Percentiles rank a stretch among this genome's conserved stretches.
Conservation (phyloP, 1,140 invertebrate genomes). For the Geopemphigus sp. region DNA sequence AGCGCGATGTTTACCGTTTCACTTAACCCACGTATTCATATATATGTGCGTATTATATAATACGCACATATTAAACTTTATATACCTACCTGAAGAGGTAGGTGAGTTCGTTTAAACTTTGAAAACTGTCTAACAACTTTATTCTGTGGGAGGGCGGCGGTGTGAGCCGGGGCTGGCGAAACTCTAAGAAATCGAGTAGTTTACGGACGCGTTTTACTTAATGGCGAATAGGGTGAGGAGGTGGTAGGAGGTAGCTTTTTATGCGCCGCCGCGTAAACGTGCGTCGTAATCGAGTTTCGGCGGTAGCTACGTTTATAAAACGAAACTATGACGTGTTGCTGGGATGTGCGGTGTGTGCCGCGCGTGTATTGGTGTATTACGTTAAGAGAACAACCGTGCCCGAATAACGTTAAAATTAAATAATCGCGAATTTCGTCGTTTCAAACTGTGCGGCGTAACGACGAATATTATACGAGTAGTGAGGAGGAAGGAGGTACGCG, state of each 20-base stretch:
- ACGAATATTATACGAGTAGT: too few relatives aligned
- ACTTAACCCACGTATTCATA: neutral
- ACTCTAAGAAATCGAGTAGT: conserved; percentile 1
- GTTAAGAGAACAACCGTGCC: too few relatives aligned
- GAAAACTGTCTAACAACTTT: conserved; percentile 33
- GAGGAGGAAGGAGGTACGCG: too few relatives aligned
- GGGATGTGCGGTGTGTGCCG: too few relatives aligned
- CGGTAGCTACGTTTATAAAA: too few relatives aligned
- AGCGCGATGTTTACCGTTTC: too few relatives aligned
- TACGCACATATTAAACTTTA: neutral
- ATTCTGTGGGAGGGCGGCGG: neutral
- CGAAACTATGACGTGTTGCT: neutral
- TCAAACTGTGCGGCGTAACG: too few relatives aligned
- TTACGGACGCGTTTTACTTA: conserved; percentile 24
- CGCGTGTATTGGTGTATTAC: too few relatives aligned
- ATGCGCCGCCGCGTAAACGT: neutral
- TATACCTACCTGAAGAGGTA: neutral
- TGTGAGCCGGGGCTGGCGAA: neutral
- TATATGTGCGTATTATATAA: neutral
- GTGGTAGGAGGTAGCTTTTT: neutral
- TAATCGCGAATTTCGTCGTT: too few relatives aligned
- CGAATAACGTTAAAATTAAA: too few relatives aligned
- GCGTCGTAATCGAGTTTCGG: neutral
- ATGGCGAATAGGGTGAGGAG: neutral
- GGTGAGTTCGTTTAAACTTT: conserved; percentile 25